Percentiles rank a stretch among this genome's conserved stretches.
phyloP scores from a whole-genome alignment of 2,797 vertebrate species.

The Enteromius viviparus region DNA sequence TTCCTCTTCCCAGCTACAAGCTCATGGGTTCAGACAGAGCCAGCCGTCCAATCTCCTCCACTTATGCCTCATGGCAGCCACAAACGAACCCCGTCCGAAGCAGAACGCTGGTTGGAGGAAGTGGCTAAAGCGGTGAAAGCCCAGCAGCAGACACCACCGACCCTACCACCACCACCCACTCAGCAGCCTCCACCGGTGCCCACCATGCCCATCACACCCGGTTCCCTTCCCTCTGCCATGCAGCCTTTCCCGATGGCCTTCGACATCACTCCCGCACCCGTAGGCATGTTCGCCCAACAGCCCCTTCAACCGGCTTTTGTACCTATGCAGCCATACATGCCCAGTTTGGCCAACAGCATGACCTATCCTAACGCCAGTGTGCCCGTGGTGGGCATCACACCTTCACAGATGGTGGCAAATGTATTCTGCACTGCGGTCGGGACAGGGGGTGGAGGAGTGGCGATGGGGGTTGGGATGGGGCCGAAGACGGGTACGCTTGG shows the following conservation, averaged over 20 bases:
- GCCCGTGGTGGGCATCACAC: conserved; percentile 91
- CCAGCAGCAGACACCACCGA: conserved; percentile 74
- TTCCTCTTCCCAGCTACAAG: conserved; percentile 69
- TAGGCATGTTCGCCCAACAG: conserved; percentile 75
- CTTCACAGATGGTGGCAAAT: conserved; percentile 93
- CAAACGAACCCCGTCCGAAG: conserved; percentile 89
- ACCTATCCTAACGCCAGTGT: conserved; percentile 82
- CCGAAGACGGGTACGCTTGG: conserved; percentile 71
- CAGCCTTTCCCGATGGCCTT: conserved; percentile 83
- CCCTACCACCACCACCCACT: conserved; percentile 52
- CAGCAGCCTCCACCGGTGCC: conserved; percentile 58
- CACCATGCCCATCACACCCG: conserved; percentile 56
- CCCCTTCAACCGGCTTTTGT: conserved; percentile 79
- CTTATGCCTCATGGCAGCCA: conserved; percentile 78
- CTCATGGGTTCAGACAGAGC: conserved; percentile 80
- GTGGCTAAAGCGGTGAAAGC: conserved; percentile 86
- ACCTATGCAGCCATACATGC: conserved; percentile 83
- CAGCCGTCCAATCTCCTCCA: conserved; percentile 73
- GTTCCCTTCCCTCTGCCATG: conserved; percentile 79
- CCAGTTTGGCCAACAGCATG: conserved; percentile 78
- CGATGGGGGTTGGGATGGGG: conserved; percentile 65
- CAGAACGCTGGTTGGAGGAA: conserved; percentile 91
- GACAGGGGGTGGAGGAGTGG: conserved; percentile 67
- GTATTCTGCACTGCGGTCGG: conserved; percentile 87
- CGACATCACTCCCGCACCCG: conserved; percentile 74